phyloP scores from a whole-genome alignment of 2,797 vertebrate species.

The Hapalemur alaotrensis region DNA sequence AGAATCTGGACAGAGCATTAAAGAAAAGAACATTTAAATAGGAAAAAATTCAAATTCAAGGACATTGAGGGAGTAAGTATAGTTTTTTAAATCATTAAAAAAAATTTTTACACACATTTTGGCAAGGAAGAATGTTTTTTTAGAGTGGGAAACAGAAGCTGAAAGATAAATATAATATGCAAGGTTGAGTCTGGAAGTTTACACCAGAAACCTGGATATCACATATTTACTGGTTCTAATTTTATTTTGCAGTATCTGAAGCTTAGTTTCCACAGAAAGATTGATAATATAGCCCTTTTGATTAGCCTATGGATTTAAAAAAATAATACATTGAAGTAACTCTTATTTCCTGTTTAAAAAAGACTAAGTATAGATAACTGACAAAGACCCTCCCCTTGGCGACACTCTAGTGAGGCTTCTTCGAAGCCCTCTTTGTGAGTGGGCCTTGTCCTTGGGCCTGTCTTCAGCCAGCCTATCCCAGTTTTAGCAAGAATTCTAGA shows the following conservation, averaged over 20 bases:
- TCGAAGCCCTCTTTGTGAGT: neutral
- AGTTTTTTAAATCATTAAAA: neutral
- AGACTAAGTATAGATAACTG: neutral
- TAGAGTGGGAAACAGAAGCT: neutral
- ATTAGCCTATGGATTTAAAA: neutral
- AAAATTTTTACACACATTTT: neutral
- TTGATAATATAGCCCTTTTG: neutral
- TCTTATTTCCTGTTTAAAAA: neutral
- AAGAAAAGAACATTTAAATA: neutral
- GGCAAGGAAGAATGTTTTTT: neutral
- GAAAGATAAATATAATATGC: neutral
- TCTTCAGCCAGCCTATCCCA: neutral
- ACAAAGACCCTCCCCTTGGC: neutral
- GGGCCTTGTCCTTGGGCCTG: neutral
- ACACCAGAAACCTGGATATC: neutral
- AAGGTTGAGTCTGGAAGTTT: neutral
- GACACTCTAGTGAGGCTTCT: neutral
- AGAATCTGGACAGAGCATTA: neutral
- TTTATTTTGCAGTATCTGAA: conserved; percentile 23
- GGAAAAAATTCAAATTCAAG: neutral
- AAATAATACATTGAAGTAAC: neutral
- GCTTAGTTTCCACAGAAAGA: neutral
- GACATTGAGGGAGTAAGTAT: neutral
- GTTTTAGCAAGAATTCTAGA: neutral
- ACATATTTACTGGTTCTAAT: neutral